Evolutionary conservation across 2,113 vertebrate species (phyloP).

Genomic region (Pelecanus crispus): DNA sequence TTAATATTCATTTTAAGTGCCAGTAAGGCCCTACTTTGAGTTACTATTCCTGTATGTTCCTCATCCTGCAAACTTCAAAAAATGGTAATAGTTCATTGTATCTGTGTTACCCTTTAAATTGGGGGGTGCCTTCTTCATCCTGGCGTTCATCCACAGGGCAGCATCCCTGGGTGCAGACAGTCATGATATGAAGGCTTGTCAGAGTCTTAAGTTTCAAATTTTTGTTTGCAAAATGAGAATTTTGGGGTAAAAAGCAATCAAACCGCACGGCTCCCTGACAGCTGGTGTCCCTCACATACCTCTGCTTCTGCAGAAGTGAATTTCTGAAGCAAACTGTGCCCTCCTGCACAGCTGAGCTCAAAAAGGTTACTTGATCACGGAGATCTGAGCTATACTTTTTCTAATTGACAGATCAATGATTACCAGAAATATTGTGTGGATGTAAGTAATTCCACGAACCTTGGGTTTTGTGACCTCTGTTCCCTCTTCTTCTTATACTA

Average conservation of each 20-base stretch:
- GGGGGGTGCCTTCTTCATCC: background rate
- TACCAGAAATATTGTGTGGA: background rate
- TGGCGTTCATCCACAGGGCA: background rate
- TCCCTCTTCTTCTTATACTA: background rate
- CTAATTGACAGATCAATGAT: background rate
- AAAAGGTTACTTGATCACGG: background rate
- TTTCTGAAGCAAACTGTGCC: background rate
- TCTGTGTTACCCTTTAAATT: background rate
- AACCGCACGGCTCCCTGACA: background rate
- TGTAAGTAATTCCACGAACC: background rate
- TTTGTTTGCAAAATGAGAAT: background rate
- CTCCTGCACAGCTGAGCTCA: background rate
- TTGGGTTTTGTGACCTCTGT: background rate
- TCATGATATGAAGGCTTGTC: accelerated
- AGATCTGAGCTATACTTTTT: background rate
- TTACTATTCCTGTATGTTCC: background rate
- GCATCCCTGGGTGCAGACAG: background rate
- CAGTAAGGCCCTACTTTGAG: background rate
- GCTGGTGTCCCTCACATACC: background rate
- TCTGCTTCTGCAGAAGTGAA: background rate
- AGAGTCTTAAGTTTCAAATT: background rate
- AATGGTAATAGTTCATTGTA: background rate
- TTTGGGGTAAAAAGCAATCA: background rate
- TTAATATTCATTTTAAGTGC: background rate
- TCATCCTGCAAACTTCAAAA: background rate